Evolutionary conservation across 2,888 invertebrate genomes (phyloP), one percentile per base, ranked within the genome.

Genomic region (Yponomeuta sedellus): DNA sequence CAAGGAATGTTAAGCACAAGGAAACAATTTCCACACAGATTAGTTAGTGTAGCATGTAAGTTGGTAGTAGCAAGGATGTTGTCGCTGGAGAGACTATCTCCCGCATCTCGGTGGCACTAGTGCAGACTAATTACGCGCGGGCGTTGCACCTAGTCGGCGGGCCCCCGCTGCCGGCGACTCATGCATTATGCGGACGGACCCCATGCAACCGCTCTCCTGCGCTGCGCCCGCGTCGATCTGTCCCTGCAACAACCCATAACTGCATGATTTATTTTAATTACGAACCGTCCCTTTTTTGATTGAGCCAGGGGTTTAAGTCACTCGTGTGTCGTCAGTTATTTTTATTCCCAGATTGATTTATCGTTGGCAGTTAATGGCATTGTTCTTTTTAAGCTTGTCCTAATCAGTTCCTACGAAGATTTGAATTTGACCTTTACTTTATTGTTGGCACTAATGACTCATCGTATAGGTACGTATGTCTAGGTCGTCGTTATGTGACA

Each of bases 41-140:
- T 25, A 62, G 28, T 62, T 62, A n/a, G 63, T 63, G 19, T 44
- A 63, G 63, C 22, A 61, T 28, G 39, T 61, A 34, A 62, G 62
- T 62, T 39, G 62, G 34, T 40, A 16, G 62, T 19, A 39, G 62
- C 62, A 28, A 62, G 62, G 64, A 28, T 62, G 67, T 39, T 67
- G 75, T 75, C 74, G 75, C 74, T 77, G 78, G 77, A 77, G 77
- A 79, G 78, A 70, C 70, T 73, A 77, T 77, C 76, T 77, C 68
- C 69, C 70, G 74, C 74, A 75, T 68, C 67, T 67, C 66, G 44
- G 44, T 16, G 44, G 67, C 72, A 72, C 34, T 68, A 68, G 67
- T 67, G 66, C 72, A 75, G 75, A 79, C 81, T 84, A 83, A 83
- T 85, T 84, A 81, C 79, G 79, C 80, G 72, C 74, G 85, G 81